Base-by-base conservation (phyloP, 2,113 vertebrate genomes). In the Octodon degus region DNA sequence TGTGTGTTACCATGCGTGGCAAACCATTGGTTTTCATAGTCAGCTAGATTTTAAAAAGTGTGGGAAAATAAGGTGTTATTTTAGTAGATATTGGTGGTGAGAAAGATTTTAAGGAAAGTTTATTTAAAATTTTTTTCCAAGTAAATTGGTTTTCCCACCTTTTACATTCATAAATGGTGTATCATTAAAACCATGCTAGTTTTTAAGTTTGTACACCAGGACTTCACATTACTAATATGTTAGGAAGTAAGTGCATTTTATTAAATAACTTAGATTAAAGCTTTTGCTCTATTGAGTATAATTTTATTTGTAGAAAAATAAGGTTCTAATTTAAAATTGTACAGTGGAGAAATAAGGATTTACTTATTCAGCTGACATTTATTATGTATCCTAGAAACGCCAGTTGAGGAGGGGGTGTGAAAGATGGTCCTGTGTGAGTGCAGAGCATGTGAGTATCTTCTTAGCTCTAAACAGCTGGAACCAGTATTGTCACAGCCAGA, bases 141-240 rank as follows among this genome's bases (percentile, higher is more conserved):
- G 34, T 85, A 80, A 91, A 25, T 6, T 83, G 16, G 2, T 25
- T 47, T 43, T 22, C 50, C 13, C 58, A 27, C 27, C 13, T 95
- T 96, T 97, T 70, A 63, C 0, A 30, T 92, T 88, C 5, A 82
- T 90, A 81, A 85, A 65, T 87, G 27, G 62, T 79, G 0, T 86
- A 12, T 20, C 79, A 89, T 86, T 87, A 62, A 93, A 95, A 86
- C 16, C 6, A 30, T 72, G 32, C 50, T 74, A 63, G 43, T 88
- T 92, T 93, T 97, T n/a, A 85, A 89, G 86, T 93, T 96, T 97
- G 5, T 22, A 53, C 37, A 86, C 93, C 13, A 9, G 68, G 60
- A 92, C 72, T 93, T 84, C 63, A 53, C 47, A 47, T 92, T 91
- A 81, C 47, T 86, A 80, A 90, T 87, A 76, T 79, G 37, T 70